Percentiles rank a stretch among this genome's conserved stretches.
phyloP scores from a whole-genome alignment of 2,113 vertebrate species.

The Nibea coibor region DNA sequence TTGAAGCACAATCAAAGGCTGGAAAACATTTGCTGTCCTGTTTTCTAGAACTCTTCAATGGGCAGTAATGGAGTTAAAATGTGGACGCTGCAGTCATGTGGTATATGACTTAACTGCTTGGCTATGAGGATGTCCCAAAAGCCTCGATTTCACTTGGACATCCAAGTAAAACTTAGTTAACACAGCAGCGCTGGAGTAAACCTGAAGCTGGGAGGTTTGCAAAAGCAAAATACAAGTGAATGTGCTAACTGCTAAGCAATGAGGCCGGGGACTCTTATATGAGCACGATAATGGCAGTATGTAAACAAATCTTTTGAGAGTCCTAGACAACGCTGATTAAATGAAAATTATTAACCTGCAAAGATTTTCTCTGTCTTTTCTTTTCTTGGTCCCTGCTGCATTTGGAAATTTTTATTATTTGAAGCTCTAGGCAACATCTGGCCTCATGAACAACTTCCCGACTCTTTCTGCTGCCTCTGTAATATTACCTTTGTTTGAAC shows the following conservation, averaged over 20 bases:
- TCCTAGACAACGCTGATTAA: neutral
- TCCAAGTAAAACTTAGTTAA: neutral
- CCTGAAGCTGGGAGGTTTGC: neutral
- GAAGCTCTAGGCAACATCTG: conserved; percentile 45
- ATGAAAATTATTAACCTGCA: conserved; percentile 10
- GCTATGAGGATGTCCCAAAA: no score
- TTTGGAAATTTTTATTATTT: conserved; percentile 27
- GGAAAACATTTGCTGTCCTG: neutral
- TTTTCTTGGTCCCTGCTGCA: conserved; percentile 19
- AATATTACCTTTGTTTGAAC: conserved; percentile 56
- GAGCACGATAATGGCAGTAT: neutral
- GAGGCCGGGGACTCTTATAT: neutral
- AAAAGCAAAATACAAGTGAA: neutral
- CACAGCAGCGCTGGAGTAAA: neutral
- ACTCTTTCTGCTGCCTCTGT: conserved; percentile 15
- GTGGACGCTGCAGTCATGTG: neutral
- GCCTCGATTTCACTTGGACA: neutral
- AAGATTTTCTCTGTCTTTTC: conserved; percentile 1
- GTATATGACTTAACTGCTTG: neutral
- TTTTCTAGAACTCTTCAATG: neutral
- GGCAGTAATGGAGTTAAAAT: neutral
- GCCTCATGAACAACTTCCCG: conserved; percentile 5
- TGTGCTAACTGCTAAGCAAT: neutral
- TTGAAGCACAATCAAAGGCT: neutral
- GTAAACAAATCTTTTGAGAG: neutral